Base-by-base conservation (phyloP, 1,140 invertebrate species). In the Diuraphis noxia region DNA sequence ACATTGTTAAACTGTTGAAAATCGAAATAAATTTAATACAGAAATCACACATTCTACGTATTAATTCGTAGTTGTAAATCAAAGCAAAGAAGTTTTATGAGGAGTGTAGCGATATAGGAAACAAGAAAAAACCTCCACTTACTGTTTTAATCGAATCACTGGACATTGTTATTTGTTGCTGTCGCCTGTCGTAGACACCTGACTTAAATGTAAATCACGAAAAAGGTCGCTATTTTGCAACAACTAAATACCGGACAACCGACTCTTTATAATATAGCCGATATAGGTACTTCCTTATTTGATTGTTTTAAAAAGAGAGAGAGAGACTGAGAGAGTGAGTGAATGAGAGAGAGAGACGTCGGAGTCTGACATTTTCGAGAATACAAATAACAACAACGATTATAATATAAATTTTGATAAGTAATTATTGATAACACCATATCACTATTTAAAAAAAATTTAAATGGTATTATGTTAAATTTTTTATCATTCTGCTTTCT, bases 1-100 rank as follows among this genome's bases (percentile, higher is more conserved):
- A 97, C 94, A 93, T 96, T 96, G 23, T 96, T 96, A 95, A 97
- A 97, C 96, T 97, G 93, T 92, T 94, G 92, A 52, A 92, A 89
- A 92, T 79, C 91, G 49, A 92, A 92, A 91, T 36, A 43, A 52
- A 85, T 43, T 40, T 36, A 13, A 43, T 52, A 38, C 52, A 36
- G 49, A 92, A 91, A 85, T 9, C 52, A 63, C 56, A n/a, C 30
- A 21, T 13, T n/a, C 0, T 13, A 17, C 5, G 77, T 9, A 79
- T 79, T 10, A 79, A 36, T 23, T 38, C 7, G 6, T 1, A 79
- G 0, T 21, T 23, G 7, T 4, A 34, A 23, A 38, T 25, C 79
- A 23, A 38, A 81, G 38, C 21, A 81, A 9, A 21, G 8, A 2
- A 49, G 21, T 49, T 6, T 3, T 49, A 17, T 17, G 23, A 82